These are phyloP conservation scores for Furcula furcula DNA, from an alignment of 2,888 invertebrate genomes.

Conservation along the genomic window DNA sequence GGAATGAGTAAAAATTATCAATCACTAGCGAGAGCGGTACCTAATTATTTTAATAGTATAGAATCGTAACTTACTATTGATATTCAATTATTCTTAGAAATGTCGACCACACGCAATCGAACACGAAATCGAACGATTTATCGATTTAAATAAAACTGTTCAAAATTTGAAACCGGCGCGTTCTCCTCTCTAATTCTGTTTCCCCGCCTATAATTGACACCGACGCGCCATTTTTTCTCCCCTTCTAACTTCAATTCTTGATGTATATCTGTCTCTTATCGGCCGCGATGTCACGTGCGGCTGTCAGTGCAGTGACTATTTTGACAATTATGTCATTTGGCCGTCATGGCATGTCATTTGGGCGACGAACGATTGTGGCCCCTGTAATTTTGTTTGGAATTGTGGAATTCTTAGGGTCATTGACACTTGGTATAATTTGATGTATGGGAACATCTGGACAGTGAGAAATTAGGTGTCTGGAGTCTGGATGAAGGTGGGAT, in stretches of 20 bases:
- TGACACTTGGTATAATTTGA: constrained; percentile 58
- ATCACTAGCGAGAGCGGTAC: constrained; percentile 53
- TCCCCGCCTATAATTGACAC: constrained; percentile 81
- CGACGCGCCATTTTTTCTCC: constrained; percentile 64
- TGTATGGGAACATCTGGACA: constrained; percentile 74
- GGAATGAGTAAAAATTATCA: constrained; percentile 59
- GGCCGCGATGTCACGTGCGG: constrained; percentile 72
- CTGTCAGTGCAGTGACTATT: constrained; percentile 76
- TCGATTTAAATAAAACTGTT: constrained; percentile 79
- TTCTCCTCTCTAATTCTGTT: constrained; percentile 77
- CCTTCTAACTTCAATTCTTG: constrained; percentile 25
- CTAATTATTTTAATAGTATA: constrained; percentile 71
- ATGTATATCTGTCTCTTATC: constrained; percentile 45
- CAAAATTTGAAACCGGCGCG: constrained; percentile 76
- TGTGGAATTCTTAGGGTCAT: constrained; percentile 69
- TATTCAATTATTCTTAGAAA: constrained; percentile 77
- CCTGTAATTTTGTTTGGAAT: constrained; percentile 76
- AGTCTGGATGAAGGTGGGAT: constrained; percentile 1
- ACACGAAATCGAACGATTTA: constrained; percentile 76
- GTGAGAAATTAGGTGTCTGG: constrained; percentile 32
- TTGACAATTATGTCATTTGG: constrained; percentile 82
- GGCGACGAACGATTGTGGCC: constrained; percentile 74
- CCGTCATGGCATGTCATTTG: constrained; percentile 78
- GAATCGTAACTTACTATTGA: constrained; percentile 66
- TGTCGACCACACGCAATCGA: constrained; percentile 77